These are phyloP conservation scores for Ptychobarbus kaznakovi DNA, from an alignment of 2,797 vertebrate species.

Conservation along the genomic window DNA sequence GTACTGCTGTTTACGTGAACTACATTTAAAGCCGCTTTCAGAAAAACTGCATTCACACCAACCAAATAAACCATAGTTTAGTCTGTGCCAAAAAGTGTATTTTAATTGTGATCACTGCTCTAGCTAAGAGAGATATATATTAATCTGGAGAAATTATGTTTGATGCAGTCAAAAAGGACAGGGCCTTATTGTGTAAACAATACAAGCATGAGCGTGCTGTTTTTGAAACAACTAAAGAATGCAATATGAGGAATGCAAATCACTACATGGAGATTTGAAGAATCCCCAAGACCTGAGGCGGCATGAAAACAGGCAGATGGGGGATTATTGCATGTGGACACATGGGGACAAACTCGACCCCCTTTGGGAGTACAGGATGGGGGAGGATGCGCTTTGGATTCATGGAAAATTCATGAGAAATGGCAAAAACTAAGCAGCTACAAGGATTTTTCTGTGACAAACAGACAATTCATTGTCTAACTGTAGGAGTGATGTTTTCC, in stretches of 20 bases:
- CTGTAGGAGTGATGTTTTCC: conserved; percentile 12
- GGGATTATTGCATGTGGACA: conserved; percentile 62
- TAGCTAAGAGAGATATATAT: neutral
- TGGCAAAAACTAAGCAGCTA: conserved; percentile 29
- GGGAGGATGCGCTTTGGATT: conserved; percentile 37
- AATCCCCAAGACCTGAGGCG: conserved; percentile 56
- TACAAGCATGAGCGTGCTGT: neutral
- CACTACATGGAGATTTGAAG: conserved; percentile 56
- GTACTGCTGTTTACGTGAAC: neutral
- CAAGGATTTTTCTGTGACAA: conserved; percentile 22
- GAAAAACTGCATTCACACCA: neutral
- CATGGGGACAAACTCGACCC: conserved; percentile 53
- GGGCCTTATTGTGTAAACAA: neutral
- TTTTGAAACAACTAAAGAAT: conserved; percentile 6
- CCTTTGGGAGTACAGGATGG: conserved; percentile 44
- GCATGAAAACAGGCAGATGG: conserved; percentile 62
- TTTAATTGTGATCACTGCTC: neutral
- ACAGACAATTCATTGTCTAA: conserved; percentile 5
- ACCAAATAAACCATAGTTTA: neutral
- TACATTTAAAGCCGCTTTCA: neutral
- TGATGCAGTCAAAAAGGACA: neutral
- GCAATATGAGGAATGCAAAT: conserved; percentile 40
- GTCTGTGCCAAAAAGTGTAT: neutral
- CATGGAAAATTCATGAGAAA: conserved; percentile 61
- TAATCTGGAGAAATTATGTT: neutral